Evolutionary conservation across 2,797 vertebrate species (phyloP), one percentile per base, ranked within the genome.

Genomic region (Tympanoctomys barrerae): DNA sequence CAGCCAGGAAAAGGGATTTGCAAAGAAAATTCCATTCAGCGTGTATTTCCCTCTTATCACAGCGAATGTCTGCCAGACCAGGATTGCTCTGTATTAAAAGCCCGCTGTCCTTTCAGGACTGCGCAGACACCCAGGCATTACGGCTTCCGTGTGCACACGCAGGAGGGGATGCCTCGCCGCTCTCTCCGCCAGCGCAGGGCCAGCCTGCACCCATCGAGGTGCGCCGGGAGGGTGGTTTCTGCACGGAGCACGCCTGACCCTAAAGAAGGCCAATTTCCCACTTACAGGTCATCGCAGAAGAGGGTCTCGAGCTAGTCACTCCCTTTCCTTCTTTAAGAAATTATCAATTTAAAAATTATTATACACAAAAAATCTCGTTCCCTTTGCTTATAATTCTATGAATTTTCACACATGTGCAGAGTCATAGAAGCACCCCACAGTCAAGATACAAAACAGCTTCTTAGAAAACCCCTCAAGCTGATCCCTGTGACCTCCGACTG

Each of bases 1-100:
- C 94, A 64, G 87, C 96, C 94, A 96, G 79, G 62, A 89, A 91
- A 90, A 78, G 68, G 79, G 86, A 96, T 96, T 97, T 94, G 80
- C 93, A 96, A 96, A 95, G 90, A 90, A 96, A 96, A 85, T 80
- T 89, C 94, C 94, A 82, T 89, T 96, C 83, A 78, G n/a, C 46
- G 54, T 36, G 14, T 61, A 77, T 94, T 96, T 93, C 57, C 90
- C 89, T 94, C 91, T 95, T 94, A 90, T 90, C 4, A 0, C 71
- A 90, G 33, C 70, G 71, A 94, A 94, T 46, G 93, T 52, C 54
- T 84, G 39, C 90, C 80, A 70, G 83, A 87, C 36, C n/a, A 8
- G 18, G 18, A 64, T 33, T 92, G 75, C 93, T 92, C 86, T 49
- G 49, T 86, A 77, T 84, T 78, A 77, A 96, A 96, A 91, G 84